Conservation (phyloP, 2,113 vertebrate genomes). For the Vulpes lagopus region DNA sequence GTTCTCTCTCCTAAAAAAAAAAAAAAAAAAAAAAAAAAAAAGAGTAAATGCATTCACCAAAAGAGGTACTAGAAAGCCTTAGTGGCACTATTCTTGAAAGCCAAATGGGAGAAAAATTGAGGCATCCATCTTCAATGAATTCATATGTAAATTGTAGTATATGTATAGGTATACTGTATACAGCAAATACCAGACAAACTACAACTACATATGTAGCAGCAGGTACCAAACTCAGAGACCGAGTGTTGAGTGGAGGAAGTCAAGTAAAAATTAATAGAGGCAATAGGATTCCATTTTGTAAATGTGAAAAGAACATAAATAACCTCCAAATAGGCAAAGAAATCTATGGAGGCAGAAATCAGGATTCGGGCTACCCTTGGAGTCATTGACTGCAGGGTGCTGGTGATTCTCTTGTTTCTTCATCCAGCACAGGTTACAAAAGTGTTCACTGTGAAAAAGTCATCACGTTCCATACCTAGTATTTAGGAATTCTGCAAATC, state of each 20-base stretch:
- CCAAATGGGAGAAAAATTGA: not conserved
- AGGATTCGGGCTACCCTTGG: rapidly evolving
- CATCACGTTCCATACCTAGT: not conserved
- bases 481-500: not conserved
- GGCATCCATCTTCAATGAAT: not conserved
- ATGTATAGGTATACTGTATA: not conserved
- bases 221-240: not conserved
- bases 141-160: not conserved
- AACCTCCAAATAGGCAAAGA: not conserved
- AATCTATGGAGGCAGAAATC: not conserved
- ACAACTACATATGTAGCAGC: not conserved
- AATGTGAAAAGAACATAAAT: not conserved
- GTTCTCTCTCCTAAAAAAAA: not conserved
- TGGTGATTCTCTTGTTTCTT: not conserved
- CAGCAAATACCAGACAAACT: not conserved
- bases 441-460: too few species aligned
- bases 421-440: not conserved
- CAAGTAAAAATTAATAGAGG: not conserved
- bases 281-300: not conserved
- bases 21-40: not conserved
- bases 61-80: not conserved
- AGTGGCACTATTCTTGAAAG: not conserved
- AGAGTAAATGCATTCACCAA: not conserved
- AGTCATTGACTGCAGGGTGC: not conserved
- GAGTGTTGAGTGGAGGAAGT: not conserved